Base-by-base conservation (phyloP, 2,113 vertebrate species). In the Nannospalax galili region DNA sequence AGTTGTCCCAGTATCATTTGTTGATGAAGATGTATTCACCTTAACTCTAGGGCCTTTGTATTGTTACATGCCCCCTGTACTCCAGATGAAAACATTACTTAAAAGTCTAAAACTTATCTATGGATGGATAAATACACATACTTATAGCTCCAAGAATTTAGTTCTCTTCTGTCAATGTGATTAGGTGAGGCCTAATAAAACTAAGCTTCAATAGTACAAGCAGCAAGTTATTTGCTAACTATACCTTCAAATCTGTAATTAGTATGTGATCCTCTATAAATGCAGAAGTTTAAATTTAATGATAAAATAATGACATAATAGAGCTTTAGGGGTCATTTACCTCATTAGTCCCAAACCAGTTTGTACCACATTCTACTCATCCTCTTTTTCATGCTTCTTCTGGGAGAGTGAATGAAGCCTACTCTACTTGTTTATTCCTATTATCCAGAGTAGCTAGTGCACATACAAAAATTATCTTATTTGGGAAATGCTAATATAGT, bases 401-500 rank as follows among this genome's bases (percentile, higher is more conserved):
- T 58, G 45, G 62, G 37, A 82, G 37, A 64, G n/a, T 42, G 22
- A 42, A 32, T 42, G 37, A 64, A 42, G 17, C 26, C 9, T 4
- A 65, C 80, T 82, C 70, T n/a, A 78, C 42, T 56, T 72, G 11
- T 24, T 65, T 30, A 79, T 2, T 79, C 64, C 22, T 30, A 5
- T 42, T 56, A 85, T 16, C 22, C 22, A 60, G 9, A 45, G 10
- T 30, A 78, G 20, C 42, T 26, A 72, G 84, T 79, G 32, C 16
- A 52, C 28, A 72, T 73, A 90, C 32, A 72, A 20, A 88, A 78
- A 58, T 65, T 35, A 69, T 37, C 86, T 35, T 67, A 8, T 79
- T 56, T 92, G 30, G 64, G n/a, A 95, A 85, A 92, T 90, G 45
- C 79, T 84, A 11, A 42, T 79, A 32, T 26, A 75, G 58, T 88